These are phyloP conservation scores for Drosophila repletoides DNA, from an alignment of 1,140 invertebrate genomes.

Conservation along the genomic window DNA sequence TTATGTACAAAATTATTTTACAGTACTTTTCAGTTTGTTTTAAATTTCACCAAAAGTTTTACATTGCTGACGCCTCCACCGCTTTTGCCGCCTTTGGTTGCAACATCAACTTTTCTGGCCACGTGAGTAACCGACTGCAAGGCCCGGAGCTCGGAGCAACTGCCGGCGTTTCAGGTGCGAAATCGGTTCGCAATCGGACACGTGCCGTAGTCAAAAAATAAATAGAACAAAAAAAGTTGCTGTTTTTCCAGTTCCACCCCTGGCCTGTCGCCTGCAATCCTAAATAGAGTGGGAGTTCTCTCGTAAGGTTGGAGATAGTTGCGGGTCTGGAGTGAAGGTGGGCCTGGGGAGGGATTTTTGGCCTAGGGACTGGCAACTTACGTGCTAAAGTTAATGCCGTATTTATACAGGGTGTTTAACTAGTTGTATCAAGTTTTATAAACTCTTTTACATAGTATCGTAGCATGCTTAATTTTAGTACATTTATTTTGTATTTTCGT, in stretches of 20 bases:
- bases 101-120: slow-evolving; percentile 29
- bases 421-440: slow-evolving; percentile 62
- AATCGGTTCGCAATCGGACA: slow-evolving; percentile 54
- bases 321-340: too few species aligned
- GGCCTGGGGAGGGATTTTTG: neutral
- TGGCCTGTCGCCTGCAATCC: too few species aligned
- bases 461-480: slow-evolving; percentile 42
- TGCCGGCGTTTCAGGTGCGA: slow-evolving; percentile 34
- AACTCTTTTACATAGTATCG: slow-evolving; percentile 52
- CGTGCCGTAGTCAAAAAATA: slow-evolving; percentile 27
- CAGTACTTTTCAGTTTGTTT: slow-evolving; percentile 52
- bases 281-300: too few species aligned
- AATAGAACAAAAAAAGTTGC: slow-evolving; percentile 30
- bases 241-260: slow-evolving; percentile 7
- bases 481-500: slow-evolving; percentile 12
- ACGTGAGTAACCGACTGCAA: slow-evolving; percentile 36
- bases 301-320: too few species aligned
- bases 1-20: slow-evolving; percentile 79
- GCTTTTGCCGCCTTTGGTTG: too few species aligned
- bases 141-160: neutral
- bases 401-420: slow-evolving; percentile 61
- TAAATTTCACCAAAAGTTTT: slow-evolving; percentile 69
- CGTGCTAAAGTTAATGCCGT: slow-evolving; percentile 59
- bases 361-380: slow-evolving; percentile 42
- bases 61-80: neutral